Evolutionary conservation across 2,797 vertebrate genomes (phyloP), one percentile per base, ranked within the genome.

Genomic region (Phalloptychus januarius): DNA sequence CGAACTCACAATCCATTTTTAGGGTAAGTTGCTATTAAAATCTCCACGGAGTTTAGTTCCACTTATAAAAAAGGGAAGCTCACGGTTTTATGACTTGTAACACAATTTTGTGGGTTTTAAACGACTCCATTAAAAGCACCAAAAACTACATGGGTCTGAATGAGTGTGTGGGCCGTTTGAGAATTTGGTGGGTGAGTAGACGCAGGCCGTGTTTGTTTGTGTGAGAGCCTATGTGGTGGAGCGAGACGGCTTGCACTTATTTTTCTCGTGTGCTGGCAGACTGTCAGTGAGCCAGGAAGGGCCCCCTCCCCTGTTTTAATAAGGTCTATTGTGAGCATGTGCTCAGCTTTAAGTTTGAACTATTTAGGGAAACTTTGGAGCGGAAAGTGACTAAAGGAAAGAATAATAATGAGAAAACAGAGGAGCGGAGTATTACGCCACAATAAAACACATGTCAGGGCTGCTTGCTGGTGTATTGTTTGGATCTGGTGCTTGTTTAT

Each of bases 321-420:
- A 83, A 85, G 83, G 81, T 87, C 92, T 88, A 94, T 95, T 95
- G 94, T 95, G 92, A 93, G 80, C 70, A 75, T 88, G 86, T 89
- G 87, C 76, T 77, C 79, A 80, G 83, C 83, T 71, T 79, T 87
- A 85, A 85, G 86, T 81, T 86, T 79, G 52, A 90, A 81, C 94
- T 96, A 95, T 95, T 95, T 96, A 75, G 85, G 89, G 90, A 91
- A 87, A 90, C 82, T 82, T 82, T 90, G 87, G 79, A 93, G 85
- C 86, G 91, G 89, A 92, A 92, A 91, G 78, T 86, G 81, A 83
- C 75, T 80, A 78, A 89, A 90, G 88, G 86, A 93, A 93, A 93
- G 88, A 88, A 87, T 88, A 91, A 92, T 92, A 93, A 79, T 79
- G 83, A 92, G 78, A 86, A 86, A 82, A 83, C 83, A 81, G 80